Evolutionary conservation across 2,888 invertebrate species (phyloP), one percentile per base, ranked within the genome.

Genomic region (Volucella zonaria): DNA sequence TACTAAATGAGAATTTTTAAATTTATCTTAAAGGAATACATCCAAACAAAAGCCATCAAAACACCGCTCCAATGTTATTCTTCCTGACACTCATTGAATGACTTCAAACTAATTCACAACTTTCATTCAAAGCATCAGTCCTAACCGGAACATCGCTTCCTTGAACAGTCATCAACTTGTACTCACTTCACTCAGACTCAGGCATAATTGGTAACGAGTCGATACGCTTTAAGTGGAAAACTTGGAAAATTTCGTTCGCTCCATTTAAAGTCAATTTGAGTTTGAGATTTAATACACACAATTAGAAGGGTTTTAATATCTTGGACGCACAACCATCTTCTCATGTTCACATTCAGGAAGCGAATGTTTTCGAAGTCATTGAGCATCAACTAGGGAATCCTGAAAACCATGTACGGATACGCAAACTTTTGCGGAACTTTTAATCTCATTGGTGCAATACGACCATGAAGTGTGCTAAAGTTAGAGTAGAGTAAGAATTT

Each of bases 361-460:
- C 43, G 45, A 70, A 71, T 71, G 59, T 58, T 80, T 75, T 49
- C 8, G 8, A 70, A 75, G 80, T 68, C 51, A 43, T 81, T 81
- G 58, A 64, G 68, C n/a, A 40, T 51, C 31, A 31, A 31, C 61
- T 23, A 12, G 15, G 6, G 12, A 56, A 67, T 61, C n/a, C 42
- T 40, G 18, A 40, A 45, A 64, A 40, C 47, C 15, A 56, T 66
- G 45, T 47, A 62, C 31, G 31, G 31, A 31, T 31, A 31, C 49
- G 15, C 59, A 80, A 62, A 80, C 67, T 68, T 56, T 56, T 10
- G 52, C 9, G n/a, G 11, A 74, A 80, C 51, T 80, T 80, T 80
- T 80, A 80, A 80, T 68, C 74, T 67, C 74, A 71, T 79, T 67
- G 66, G 54, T 52, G 42, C 58, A 54, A 59, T 73, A 52, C 31